Evolutionary conservation across 2,888 invertebrate genomes (phyloP).

Genomic region (Luffia ferchaultella): DNA sequence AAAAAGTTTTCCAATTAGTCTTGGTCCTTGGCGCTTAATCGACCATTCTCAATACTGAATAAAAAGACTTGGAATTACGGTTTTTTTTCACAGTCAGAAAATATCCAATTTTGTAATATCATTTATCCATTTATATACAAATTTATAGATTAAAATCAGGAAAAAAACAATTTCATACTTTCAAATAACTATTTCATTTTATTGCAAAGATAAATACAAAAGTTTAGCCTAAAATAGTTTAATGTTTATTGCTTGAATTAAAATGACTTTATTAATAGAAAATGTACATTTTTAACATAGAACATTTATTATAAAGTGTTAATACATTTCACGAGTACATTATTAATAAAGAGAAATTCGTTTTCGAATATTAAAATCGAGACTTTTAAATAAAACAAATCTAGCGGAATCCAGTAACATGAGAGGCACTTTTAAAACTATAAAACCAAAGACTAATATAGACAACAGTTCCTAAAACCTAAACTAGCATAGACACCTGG

Average conservation of each 20-base stretch:
- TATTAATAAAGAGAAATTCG: neutral
- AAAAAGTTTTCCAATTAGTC: slow-evolving; percentile 34
- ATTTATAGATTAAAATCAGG: too few species aligned
- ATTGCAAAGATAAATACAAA: too few species aligned
- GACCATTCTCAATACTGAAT: too few species aligned
- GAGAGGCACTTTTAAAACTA: neutral
- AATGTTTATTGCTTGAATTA: neutral
- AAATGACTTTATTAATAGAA: neutral
- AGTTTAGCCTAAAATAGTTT: neutral
- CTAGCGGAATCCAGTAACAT: neutral
- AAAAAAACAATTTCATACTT: too few species aligned
- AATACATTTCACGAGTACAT: neutral
- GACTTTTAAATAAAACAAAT: neutral
- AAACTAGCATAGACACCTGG: neutral
- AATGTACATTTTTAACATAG: neutral
- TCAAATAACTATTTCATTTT: too few species aligned
- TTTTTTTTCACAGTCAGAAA: too few species aligned
- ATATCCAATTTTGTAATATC: too few species aligned
- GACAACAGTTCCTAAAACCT: neutral
- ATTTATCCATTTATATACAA: too few species aligned
- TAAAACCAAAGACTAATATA: neutral
- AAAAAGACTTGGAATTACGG: too few species aligned
- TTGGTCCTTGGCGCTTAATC: slow-evolving; percentile 53
- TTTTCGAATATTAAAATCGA: neutral
- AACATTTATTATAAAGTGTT: neutral